A percentile compares a stretch with the other conserved stretches of the same genome.
These are phyloP conservation scores for Lycocerus yunnanus DNA, from an alignment of 2,888 invertebrate species.

Conservation along the genomic window DNA sequence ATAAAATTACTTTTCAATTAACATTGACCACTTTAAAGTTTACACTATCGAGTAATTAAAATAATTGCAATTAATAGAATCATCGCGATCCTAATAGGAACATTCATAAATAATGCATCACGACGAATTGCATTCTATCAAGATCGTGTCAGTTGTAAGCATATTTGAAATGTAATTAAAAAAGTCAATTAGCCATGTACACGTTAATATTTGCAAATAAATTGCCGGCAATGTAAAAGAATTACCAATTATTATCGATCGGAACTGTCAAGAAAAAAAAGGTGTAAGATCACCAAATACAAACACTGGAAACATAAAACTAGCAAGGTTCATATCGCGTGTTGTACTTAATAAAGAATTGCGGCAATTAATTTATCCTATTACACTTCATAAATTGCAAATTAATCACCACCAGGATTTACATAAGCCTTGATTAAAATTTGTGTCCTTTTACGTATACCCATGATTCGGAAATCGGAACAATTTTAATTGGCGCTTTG, in stretches of 20 bases:
- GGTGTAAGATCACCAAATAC: slow-evolving; percentile 13
- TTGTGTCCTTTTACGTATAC: slow-evolving; percentile 9
- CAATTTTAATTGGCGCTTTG: neutral
- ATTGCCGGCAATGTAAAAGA: slow-evolving; percentile 9
- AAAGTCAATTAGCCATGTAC: slow-evolving; percentile 6
- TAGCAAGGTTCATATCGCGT: slow-evolving; percentile 9
- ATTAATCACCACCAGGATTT: slow-evolving; percentile 18
- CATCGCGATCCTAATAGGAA: neutral
- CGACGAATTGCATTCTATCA: neutral
- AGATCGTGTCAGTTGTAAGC: neutral
- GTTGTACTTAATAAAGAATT: slow-evolving; percentile 17
- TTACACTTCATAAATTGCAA: slow-evolving; percentile 19
- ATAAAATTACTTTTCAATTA: neutral
- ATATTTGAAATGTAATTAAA: slow-evolving; percentile 8
- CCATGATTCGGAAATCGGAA: slow-evolving; percentile 4
- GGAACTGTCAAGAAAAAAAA: neutral
- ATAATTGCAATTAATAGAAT: neutral
- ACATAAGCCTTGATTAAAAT: slow-evolving; percentile 21
- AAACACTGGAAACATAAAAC: slow-evolving; percentile 6
- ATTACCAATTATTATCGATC: slow-evolving; percentile 9
- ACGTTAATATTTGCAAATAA: slow-evolving; percentile 8
- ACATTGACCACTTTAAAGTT: neutral
- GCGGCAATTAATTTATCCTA: slow-evolving; percentile 21
- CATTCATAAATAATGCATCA: neutral
- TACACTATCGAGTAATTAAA: neutral